A percentile compares a stretch with the other conserved stretches of the same genome.
These are phyloP conservation scores for Elachura formosa DNA, from an alignment of 2,113 vertebrate genomes.

Conservation along the genomic window DNA sequence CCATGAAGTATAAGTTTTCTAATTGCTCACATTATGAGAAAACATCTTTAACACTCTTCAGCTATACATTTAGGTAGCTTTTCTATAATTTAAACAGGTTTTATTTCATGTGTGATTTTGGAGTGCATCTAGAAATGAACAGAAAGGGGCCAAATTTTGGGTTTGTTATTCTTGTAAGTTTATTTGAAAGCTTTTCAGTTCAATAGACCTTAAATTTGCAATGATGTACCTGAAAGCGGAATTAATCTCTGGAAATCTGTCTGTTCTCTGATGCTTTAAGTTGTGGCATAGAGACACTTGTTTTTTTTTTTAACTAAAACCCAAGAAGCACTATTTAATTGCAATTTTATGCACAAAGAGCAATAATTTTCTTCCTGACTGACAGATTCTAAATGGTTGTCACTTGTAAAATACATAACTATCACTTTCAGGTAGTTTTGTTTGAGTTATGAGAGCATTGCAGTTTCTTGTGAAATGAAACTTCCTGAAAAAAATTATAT, in stretches of 20 bases:
- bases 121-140: neutral
- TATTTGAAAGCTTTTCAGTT: neutral
- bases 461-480: slow-evolving; percentile 29
- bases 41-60: slow-evolving; percentile 40
- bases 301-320: slow-evolving; percentile 26
- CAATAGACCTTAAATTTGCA: neutral
- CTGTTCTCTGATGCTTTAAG: neutral
- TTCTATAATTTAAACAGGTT: neutral
- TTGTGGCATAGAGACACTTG: slow-evolving; percentile 13
- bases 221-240: neutral
- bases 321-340: slow-evolving; percentile 56
- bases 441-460: slow-evolving; percentile 20
- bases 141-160: neutral
- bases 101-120: slow-evolving; percentile 11
- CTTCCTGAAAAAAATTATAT: neutral
- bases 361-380: slow-evolving; percentile 57
- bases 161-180: neutral
- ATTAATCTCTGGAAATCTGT: slow-evolving; percentile 1
- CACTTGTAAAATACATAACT: slow-evolving; percentile 53
- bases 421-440: slow-evolving; percentile 56
- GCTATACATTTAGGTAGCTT: slow-evolving; percentile 24
- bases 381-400: slow-evolving; percentile 56
- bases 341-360: slow-evolving; percentile 43
- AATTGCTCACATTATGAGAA: slow-evolving; percentile 44
- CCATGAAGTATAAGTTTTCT: slow-evolving; percentile 46